Evolutionary conservation across 2,797 vertebrate species (phyloP).

Genomic region (Danio jaintianensis): DNA sequence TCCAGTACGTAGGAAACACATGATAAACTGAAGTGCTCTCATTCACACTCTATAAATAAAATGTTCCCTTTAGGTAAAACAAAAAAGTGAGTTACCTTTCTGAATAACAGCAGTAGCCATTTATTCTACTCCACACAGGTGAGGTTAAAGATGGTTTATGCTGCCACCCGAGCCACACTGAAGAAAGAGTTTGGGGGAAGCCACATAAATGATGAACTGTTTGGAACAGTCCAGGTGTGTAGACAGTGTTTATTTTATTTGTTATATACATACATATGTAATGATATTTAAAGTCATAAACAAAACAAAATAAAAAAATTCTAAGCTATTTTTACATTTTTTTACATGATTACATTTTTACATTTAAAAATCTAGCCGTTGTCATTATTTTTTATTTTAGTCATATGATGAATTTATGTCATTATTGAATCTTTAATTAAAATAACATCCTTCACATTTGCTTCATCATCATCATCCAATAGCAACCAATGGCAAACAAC

Average conservation of each 20-base stretch:
- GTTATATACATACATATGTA: no score
- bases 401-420: no score
- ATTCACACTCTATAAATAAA: neutral
- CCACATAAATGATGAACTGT: conserved; percentile 95
- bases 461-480: no score
- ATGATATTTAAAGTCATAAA: no score
- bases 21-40: neutral
- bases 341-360: no score
- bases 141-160: conserved; percentile 98
- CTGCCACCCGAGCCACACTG: conserved; percentile 95
- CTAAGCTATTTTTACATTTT: no score
- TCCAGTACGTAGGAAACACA: conserved; percentile 80
- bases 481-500: no score
- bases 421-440: no score
- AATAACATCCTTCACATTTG: no score
- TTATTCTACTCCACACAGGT: conserved; percentile 77
- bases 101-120: conserved; percentile 1
- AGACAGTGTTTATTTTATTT: neutral
- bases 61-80: neutral
- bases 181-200: conserved; percentile 98
- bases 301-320: no score
- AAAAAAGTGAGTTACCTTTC: neutral
- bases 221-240: conserved; percentile 91
- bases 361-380: no score
- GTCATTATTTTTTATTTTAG: no score